These are phyloP conservation scores for Collichthys lucidus DNA, from an alignment of 2,113 vertebrate genomes.

Conservation along the genomic window DNA sequence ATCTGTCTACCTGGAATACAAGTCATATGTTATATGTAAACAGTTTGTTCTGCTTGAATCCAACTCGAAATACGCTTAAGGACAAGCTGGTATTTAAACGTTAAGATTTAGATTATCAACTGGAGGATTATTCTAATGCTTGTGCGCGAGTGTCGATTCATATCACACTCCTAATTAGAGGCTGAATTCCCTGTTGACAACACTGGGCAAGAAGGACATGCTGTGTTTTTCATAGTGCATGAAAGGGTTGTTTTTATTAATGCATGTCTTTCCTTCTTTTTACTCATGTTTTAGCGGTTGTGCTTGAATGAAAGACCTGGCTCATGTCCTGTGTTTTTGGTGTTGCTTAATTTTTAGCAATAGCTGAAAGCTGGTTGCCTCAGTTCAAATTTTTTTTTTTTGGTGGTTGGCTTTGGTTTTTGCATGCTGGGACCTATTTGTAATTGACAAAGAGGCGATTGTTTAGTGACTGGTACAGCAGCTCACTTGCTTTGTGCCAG, in stretches of 20 bases:
- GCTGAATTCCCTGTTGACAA: constrained; percentile 81
- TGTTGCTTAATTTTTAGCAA: constrained; percentile 51
- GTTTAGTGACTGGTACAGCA: constrained; percentile 40
- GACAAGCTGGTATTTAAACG: constrained; percentile 1
- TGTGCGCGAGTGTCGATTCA: constrained; percentile 17
- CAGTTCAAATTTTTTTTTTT: background rate
- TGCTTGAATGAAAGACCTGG: constrained; percentile 48
- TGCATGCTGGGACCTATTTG: constrained; percentile 69
- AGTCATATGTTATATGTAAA: background rate
- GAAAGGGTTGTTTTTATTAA: constrained; percentile 29
- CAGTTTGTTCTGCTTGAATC: background rate
- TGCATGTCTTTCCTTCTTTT: constrained; percentile 49
- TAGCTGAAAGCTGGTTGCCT: constrained; percentile 24
- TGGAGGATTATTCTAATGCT: constrained; percentile 9
- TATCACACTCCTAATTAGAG: constrained; percentile 41
- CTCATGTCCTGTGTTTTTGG: constrained; percentile 39
- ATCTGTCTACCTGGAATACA: constrained; percentile 15
- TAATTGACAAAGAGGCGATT: constrained; percentile 63
- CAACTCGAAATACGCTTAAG: background rate
- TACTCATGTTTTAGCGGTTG: constrained; percentile 19
- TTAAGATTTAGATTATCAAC: constrained; percentile 3
- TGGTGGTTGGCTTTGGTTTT: constrained; percentile 57
- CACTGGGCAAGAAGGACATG: constrained; percentile 35
- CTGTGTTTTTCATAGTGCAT: constrained; percentile 59
- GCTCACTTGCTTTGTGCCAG: constrained; percentile 34